Evolutionary conservation across 2,888 invertebrate species (phyloP).

Genomic region (Xestoiulus laeticollis): DNA sequence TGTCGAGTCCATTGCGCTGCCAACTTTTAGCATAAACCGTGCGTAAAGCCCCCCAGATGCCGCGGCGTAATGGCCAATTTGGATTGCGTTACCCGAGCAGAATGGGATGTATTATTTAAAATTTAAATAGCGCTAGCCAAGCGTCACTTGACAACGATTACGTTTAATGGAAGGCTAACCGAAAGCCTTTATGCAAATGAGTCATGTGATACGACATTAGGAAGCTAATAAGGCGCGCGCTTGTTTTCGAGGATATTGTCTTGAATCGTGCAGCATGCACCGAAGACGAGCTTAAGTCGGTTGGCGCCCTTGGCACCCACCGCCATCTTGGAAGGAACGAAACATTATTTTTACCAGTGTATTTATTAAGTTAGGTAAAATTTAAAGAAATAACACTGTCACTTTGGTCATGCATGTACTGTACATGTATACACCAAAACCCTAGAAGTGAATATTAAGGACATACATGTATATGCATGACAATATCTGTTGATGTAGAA

Average conservation of each 20-base stretch:
- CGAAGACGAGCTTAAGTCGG: not conserved
- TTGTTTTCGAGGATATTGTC: slow-evolving; percentile 15
- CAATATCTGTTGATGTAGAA: too few relatives aligned
- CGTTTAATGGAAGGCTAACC: slow-evolving; percentile 52
- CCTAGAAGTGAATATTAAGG: too few relatives aligned
- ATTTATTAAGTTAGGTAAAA: too few relatives aligned
- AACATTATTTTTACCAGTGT: too few relatives aligned
- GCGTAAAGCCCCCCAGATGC: slow-evolving; percentile 26
- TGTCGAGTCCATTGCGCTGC: slow-evolving; percentile 5
- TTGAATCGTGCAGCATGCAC: not conserved
- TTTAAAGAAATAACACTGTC: too few relatives aligned
- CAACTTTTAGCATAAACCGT: slow-evolving; percentile 26
- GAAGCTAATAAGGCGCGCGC: not conserved
- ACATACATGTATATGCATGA: too few relatives aligned
- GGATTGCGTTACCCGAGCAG: slow-evolving; percentile 26
- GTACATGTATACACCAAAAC: too few relatives aligned
- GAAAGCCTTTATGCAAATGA: slow-evolving; percentile 51
- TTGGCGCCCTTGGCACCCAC: not conserved
- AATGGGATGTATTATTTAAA: slow-evolving; percentile 45
- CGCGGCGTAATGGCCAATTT: slow-evolving; percentile 26
- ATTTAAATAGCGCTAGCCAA: slow-evolving; percentile 50
- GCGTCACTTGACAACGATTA: slow-evolving; percentile 44
- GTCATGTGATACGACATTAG: slow-evolving; percentile 32
- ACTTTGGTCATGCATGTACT: too few relatives aligned
- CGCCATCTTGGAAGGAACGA: not conserved